phyloP scores from a whole-genome alignment of 1,140 invertebrate species.

The Psix sp. region DNA sequence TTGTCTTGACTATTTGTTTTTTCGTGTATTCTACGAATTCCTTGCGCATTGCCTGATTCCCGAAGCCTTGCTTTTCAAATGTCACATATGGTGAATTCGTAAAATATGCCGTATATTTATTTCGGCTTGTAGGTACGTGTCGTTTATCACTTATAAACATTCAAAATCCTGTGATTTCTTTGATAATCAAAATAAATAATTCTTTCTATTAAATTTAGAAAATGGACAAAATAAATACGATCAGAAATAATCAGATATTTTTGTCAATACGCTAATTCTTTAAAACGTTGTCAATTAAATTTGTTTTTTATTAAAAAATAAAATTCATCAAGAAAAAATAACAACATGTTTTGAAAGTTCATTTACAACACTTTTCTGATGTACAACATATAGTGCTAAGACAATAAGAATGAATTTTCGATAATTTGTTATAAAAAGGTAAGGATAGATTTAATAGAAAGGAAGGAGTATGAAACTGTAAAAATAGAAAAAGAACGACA shows the following conservation, averaged over 20 bases:
- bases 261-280: too few species aligned
- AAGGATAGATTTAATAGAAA: slow-evolving; percentile 10
- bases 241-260: too few species aligned
- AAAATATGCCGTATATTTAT: slow-evolving; percentile 36
- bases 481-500: slow-evolving; percentile 45
- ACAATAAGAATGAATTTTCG: slow-evolving; percentile 5
- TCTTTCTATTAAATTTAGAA: too few species aligned
- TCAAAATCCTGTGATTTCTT: too few species aligned
- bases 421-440: slow-evolving; percentile 11
- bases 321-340: too few species aligned
- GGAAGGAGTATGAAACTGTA: slow-evolving; percentile 25
- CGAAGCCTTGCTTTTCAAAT: slow-evolving; percentile 32
- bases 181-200: too few species aligned
- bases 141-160: slow-evolving; percentile 9
- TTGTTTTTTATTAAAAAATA: too few species aligned
- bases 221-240: too few species aligned
- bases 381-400: too few species aligned
- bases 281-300: too few species aligned
- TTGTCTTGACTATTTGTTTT: slow-evolving; percentile 43
- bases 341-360: too few species aligned
- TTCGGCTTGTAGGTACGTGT: slow-evolving; percentile 24
- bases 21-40: slow-evolving; percentile 46
- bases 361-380: too few species aligned
- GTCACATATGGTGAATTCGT: slow-evolving; percentile 51
- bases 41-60: slow-evolving; percentile 24